phyloP scores from a whole-genome alignment of 2,888 invertebrate species.

The Drosophila neonasuta region DNA sequence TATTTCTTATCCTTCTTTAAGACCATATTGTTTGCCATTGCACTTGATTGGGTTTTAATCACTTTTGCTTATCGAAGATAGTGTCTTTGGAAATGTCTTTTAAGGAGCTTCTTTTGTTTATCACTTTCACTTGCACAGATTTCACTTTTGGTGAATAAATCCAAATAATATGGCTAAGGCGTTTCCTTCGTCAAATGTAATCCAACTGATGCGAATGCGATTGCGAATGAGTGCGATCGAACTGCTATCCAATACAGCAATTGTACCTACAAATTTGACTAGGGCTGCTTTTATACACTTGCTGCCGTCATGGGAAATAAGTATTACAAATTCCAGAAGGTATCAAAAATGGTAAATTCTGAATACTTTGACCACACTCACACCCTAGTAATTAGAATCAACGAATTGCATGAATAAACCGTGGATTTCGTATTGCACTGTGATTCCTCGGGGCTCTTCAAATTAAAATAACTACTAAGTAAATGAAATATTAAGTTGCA shows the following conservation, averaged over 20 bases:
- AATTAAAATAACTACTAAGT: neutral
- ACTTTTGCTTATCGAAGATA: slow-evolving; percentile 12
- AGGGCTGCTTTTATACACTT: slow-evolving; percentile 45
- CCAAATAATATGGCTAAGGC: neutral
- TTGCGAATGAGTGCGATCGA: slow-evolving; percentile 57
- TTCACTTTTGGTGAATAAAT: slow-evolving; percentile 19
- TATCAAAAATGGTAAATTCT: slow-evolving; percentile 41
- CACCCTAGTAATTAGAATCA: slow-evolving; percentile 58
- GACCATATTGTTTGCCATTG: slow-evolving; percentile 47
- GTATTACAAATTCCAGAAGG: slow-evolving; percentile 70
- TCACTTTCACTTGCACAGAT: slow-evolving; percentile 31
- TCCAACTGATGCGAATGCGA: slow-evolving; percentile 32
- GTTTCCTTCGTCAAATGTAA: slow-evolving; percentile 26
- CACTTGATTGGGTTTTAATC: slow-evolving; percentile 19
- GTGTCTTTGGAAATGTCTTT: slow-evolving; percentile 11
- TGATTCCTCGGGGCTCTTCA: slow-evolving; percentile 28
- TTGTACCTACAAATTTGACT: slow-evolving; percentile 54
- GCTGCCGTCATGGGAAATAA: slow-evolving; percentile 13
- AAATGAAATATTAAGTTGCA: neutral
- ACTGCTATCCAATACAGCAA: slow-evolving; percentile 78
- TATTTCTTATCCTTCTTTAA: slow-evolving; percentile 70
- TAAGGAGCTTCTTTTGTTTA: slow-evolving; percentile 5
- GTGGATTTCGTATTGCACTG: slow-evolving; percentile 43
- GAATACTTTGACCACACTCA: slow-evolving; percentile 66
- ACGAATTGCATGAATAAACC: slow-evolving; percentile 59